Base-by-base conservation (phyloP, 2,888 invertebrate genomes). In the Acrocyrtus sp. region DNA sequence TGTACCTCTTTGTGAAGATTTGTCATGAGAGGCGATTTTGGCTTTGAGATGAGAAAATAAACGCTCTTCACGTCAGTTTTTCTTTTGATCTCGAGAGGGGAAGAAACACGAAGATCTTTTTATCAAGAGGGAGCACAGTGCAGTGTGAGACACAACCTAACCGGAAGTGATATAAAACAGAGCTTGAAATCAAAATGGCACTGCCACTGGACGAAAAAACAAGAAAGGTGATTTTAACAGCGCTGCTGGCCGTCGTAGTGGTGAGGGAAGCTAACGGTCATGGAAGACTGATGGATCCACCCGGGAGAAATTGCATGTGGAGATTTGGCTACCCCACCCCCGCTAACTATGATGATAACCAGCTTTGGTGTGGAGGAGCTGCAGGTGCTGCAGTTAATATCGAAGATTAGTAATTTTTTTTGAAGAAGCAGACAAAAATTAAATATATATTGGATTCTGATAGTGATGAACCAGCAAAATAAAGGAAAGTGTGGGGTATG, bases 261-360 rank as follows among this genome's bases (percentile, higher is more conserved):
- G 56, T 68, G n/a, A 45, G 15, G 15, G 29, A 72, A 27, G 57
- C 60, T 8, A 1, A 10, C n/a, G 41, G 92, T 12, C 95, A 95
- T 85, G 96, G 96, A 2, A 86, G 96, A 45, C 86, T 96, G 74
- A 93, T 95, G 92, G 94, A 96, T 84, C 96, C 96, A 0, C 96
- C 96, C 1, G 92, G 94, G 0, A 88, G 96, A 69, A 95, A 96
- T 86, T 92, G 93, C 60, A 95, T 96, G 95, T 97, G 96, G 96
- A 87, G 96, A 74, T 93, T 93, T 83, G 96, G 96, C 0, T 96
- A 92, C 85, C 92, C 93, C 21, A 95, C 93, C 85, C 94, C 96
- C 1, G 93, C 93, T 72, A 95, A 96, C 85, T 96, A 96, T 84
- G 94, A 96, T 82, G 96, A 96, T 85, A 96, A 96, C 83, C 95